Evolutionary conservation across 2,888 invertebrate genomes (phyloP).

Genomic region (Dione juno): DNA sequence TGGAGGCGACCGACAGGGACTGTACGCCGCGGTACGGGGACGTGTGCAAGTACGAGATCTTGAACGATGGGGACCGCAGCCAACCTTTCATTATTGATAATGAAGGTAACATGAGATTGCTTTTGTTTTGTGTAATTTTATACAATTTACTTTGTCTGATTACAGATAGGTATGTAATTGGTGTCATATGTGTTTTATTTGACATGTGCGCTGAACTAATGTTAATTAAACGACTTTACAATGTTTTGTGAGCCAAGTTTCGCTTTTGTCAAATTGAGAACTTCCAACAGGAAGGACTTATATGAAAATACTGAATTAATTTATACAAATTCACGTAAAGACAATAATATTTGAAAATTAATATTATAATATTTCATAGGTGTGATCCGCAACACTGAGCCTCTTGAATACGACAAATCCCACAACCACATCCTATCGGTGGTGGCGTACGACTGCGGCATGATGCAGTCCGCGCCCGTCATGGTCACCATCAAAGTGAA

Average conservation of each 20-base stretch:
- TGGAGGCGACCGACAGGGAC: slow-evolving; percentile 96
- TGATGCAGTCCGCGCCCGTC: slow-evolving; percentile 95
- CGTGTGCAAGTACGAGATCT: slow-evolving; percentile 98
- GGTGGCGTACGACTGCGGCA: slow-evolving; percentile 98
- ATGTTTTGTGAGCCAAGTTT: too few species aligned
- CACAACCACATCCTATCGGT: slow-evolving; percentile 98
- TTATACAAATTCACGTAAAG: too few species aligned
- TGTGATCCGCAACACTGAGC: slow-evolving; percentile 96
- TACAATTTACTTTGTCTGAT: too few species aligned
- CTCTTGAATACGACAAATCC: slow-evolving; percentile 94
- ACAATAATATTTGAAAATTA: too few species aligned
- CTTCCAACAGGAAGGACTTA: too few species aligned
- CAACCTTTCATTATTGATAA: slow-evolving; percentile 95
- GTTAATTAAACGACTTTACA: too few species aligned
- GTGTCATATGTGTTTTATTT: too few species aligned
- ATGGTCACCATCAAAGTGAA: slow-evolving; percentile 98
- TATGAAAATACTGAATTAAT: too few species aligned
- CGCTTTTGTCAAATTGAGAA: too few species aligned
- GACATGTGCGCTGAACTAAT: too few species aligned
- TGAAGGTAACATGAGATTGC: slow-evolving; percentile 85
- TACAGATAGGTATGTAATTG: too few species aligned
- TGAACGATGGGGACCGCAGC: slow-evolving; percentile 83
- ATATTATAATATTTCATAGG: slow-evolving; percentile 64
- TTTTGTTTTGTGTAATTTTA: neutral
- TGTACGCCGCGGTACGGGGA: slow-evolving; percentile 97